Evolutionary conservation across 2,113 vertebrate species (phyloP).

Genomic region (Chloropsis hardwickii): DNA sequence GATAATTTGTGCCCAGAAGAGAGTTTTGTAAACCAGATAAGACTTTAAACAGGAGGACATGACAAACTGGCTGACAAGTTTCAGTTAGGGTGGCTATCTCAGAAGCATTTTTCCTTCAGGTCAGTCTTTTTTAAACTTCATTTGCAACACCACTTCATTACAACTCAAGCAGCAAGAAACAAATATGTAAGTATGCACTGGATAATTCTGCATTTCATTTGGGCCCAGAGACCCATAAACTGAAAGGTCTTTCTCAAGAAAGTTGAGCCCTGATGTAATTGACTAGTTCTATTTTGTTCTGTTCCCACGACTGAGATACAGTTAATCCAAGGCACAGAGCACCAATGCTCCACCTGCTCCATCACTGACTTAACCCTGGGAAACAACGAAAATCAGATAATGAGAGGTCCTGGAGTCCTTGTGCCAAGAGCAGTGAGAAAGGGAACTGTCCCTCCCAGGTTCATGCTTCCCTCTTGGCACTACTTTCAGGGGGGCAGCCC

Average conservation of each 20-base stretch:
- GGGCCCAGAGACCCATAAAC: background rate
- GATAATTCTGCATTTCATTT: background rate
- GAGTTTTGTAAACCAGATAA: background rate
- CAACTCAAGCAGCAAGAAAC: background rate
- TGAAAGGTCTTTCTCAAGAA: background rate
- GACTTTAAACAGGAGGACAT: background rate
- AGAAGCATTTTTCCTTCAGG: background rate
- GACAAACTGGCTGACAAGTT: background rate
- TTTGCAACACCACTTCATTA: background rate
- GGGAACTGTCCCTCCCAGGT: background rate
- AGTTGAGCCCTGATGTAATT: background rate
- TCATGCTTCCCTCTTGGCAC: background rate
- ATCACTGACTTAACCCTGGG: background rate
- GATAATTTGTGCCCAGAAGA: background rate
- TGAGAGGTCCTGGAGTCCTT: background rate
- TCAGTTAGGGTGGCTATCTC: background rate
- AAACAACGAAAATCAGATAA: fast-evolving
- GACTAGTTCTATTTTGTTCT: background rate
- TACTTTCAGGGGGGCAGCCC: background rate
- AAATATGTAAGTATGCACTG: background rate
- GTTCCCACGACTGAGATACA: background rate
- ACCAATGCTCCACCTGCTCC: background rate
- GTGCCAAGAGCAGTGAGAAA: background rate
- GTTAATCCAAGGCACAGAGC: background rate
- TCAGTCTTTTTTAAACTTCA: background rate